Conservation (phyloP, 2,888 invertebrate species). For the Beris morrisii region DNA sequence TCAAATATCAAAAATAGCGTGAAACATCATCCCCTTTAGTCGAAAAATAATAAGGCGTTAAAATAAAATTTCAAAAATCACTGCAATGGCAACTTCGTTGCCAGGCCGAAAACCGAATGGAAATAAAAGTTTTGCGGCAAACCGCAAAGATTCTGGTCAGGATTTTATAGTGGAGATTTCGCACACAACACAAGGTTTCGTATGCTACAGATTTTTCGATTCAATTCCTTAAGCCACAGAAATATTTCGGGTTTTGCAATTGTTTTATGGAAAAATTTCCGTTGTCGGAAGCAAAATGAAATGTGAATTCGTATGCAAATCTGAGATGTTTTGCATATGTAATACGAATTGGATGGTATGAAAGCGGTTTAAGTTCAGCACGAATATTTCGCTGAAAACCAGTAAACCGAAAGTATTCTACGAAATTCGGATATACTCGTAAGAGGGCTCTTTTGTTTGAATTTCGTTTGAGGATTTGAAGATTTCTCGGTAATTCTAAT, state of each 20-base stretch:
- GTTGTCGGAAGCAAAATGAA: slow-evolving; percentile 1
- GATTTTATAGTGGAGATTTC: slow-evolving; percentile 16
- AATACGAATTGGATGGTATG: slow-evolving; percentile 11
- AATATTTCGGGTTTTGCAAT: slow-evolving; percentile 19
- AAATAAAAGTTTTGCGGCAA: slow-evolving; percentile 29
- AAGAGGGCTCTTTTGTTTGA: neutral
- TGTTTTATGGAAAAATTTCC: slow-evolving; percentile 5
- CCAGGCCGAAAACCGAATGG: slow-evolving; percentile 6
- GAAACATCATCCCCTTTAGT: too few species aligned
- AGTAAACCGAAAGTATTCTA: neutral
- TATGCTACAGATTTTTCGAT: slow-evolving; percentile 25
- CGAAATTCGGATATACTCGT: neutral
- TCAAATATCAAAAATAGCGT: too few species aligned
- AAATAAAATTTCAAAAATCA: neutral
- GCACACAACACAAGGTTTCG: slow-evolving; percentile 13
- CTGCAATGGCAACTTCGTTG: neutral
- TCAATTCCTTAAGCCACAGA: slow-evolving; percentile 13
- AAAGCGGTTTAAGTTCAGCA: slow-evolving; percentile 2
- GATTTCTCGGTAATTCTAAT: too few species aligned
- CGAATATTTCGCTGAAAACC: neutral
- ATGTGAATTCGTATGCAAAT: slow-evolving; percentile 22
- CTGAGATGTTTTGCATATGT: slow-evolving; percentile 26
- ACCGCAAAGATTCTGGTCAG: slow-evolving; percentile 15
- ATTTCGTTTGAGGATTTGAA: too few species aligned
- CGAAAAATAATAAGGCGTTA: neutral